Evolutionary conservation across 2,888 invertebrate genomes (phyloP).

Genomic region (Aleiodes leptofemur): DNA sequence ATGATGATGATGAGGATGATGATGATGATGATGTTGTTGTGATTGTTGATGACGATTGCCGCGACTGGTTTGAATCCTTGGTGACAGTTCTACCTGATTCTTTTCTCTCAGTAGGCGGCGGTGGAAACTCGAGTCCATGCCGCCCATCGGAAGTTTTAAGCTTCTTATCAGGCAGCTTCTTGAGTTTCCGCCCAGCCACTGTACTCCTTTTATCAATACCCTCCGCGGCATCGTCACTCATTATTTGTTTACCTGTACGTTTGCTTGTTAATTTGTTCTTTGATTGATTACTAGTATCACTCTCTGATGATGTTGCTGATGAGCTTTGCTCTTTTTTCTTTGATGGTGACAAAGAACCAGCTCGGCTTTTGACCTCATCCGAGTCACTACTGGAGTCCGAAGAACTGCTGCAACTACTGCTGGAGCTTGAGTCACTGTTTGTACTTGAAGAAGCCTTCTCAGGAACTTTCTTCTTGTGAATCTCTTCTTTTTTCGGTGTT

Average conservation of each 20-base stretch:
- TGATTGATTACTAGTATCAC: conserved; percentile 65
- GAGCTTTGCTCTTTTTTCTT: conserved; percentile 65
- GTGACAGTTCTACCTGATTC: conserved; percentile 77
- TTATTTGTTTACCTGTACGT: conserved; percentile 45
- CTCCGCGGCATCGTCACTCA: conserved; percentile 50
- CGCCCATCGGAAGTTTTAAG: conserved; percentile 90
- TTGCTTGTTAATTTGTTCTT: conserved; percentile 46
- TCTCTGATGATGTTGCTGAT: conserved; percentile 68
- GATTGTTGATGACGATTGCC: conserved; percentile 61
- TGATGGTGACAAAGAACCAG: conserved; percentile 44
- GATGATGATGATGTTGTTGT: conserved; percentile 70
- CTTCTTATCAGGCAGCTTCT: conserved; percentile 87
- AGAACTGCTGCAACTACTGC: conserved; percentile 74
- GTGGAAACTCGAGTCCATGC: conserved; percentile 84
- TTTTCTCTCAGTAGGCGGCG: conserved; percentile 86
- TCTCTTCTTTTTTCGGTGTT: conserved; percentile 51
- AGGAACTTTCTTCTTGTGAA: conserved; percentile 59
- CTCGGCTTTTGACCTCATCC: conserved; percentile 68
- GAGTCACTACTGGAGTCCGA: conserved; percentile 72
- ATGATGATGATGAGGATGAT: conserved; percentile 59
- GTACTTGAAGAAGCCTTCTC: conserved; percentile 76
- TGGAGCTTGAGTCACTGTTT: conserved; percentile 78
- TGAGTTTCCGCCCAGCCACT: conserved; percentile 75
- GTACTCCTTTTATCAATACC: conserved; percentile 63
- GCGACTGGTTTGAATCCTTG: conserved; percentile 74